A percentile compares a stretch with the other conserved stretches of the same genome.
Evolutionary conservation across 2,113 vertebrate species (phyloP).

Genomic region (Pygoscelis antarcticus): DNA sequence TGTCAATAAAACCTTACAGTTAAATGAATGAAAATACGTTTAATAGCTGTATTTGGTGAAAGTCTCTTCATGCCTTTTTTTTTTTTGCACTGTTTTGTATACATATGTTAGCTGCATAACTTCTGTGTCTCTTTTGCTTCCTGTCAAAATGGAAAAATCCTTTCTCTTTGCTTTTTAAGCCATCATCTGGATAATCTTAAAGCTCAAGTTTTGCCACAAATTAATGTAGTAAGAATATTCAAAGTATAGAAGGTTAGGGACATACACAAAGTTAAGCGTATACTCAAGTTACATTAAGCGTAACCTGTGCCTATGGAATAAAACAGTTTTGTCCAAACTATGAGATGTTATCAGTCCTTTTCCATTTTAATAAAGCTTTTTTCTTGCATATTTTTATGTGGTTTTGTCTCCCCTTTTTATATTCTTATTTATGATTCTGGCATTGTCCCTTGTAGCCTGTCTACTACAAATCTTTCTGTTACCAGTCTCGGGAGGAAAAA

Average conservation of each 20-base stretch:
- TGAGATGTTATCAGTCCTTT: background rate
- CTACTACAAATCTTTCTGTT: background rate
- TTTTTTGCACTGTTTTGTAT: background rate
- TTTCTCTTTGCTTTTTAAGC: background rate
- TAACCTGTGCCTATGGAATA: background rate
- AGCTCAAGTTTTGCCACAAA: background rate
- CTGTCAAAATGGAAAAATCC: background rate
- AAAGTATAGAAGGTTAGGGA: background rate
- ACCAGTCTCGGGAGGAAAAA: background rate
- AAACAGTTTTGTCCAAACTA: background rate
- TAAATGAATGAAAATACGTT: background rate
- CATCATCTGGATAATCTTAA: background rate
- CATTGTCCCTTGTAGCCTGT: background rate
- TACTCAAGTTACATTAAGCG: background rate
- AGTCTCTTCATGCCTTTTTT: background rate
- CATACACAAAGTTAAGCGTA: background rate
- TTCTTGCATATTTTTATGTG: background rate
- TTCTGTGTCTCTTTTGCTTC: background rate
- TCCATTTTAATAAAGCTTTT: background rate
- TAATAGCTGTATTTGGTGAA: background rate
- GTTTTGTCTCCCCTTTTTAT: background rate
- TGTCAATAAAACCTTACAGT: background rate
- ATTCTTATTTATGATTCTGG: background rate
- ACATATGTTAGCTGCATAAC: background rate
- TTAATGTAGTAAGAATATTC: background rate